Evolutionary conservation across 1,140 invertebrate genomes (phyloP), one percentile per base, ranked within the genome.

Genomic region (Drosophila murphyi): DNA sequence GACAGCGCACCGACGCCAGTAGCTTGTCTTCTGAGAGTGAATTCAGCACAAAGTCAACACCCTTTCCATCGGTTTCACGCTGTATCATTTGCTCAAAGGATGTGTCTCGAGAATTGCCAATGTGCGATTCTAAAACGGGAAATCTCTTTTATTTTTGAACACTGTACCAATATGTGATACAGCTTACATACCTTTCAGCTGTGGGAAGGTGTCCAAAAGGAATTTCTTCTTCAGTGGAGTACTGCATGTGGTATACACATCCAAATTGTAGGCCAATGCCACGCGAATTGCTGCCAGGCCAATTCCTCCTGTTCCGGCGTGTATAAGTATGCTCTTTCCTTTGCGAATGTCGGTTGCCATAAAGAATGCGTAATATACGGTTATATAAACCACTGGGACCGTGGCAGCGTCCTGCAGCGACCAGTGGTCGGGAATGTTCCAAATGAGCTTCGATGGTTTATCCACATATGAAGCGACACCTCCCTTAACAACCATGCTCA

Each of bases 251-350:
- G 96, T 96, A 87, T 94, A 97, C 7, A 96, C 94, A 29, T 94
- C 93, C 88, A 96, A 96, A 3, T 95, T 95, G 90, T 95, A 94
- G 75, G 94, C 93, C 3, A 97, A 93, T 0, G 96, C 96, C 28
- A 98, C 94, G 59, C 95, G 94, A 80, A 98, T 97, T 39, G 97
- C 96, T 1, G 97, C 97, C 85, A 97, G 95, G 0, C 97, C 97
- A n/a, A 98, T 96, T 34, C 97, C 97, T 29, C 97, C 97, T 64
- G 96, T 96, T 7, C 97, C 97, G n/a, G 97, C 96, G 92, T 98
- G 97, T 82, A 98, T 97, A 1, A 98, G 94, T 29, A 98, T 93
- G 2, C 93, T 94, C 75, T 97, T 96, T 2, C 96, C 96, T 57
- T 93, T 93, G 65, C 94, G 92, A 64, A 97, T 94, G 57, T 94